Evolutionary conservation across 2,113 vertebrate species (phyloP).

Genomic region (Phalacrocorax carbo): DNA sequence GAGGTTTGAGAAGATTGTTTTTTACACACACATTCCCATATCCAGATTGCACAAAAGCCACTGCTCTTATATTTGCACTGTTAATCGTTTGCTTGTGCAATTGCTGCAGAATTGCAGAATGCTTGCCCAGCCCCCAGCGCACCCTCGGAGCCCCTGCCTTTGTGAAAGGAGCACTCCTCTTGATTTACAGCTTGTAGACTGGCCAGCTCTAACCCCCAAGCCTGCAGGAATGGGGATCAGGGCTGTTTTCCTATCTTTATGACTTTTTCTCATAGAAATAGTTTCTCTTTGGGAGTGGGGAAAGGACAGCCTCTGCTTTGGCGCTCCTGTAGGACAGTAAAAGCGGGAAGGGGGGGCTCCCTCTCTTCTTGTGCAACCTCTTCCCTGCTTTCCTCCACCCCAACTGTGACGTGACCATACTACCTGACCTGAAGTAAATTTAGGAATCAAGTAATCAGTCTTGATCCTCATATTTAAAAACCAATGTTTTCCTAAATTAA

Average conservation of each 20-base stretch:
- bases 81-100: neutral
- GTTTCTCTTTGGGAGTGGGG: neutral
- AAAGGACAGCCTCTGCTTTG: neutral
- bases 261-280: neutral
- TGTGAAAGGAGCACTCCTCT: neutral
- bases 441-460: neutral
- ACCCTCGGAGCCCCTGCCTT: fast-evolving
- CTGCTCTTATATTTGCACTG: neutral
- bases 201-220: neutral
- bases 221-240: neutral
- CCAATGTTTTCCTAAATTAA: neutral
- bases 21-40: neutral
- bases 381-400: neutral
- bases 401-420: neutral
- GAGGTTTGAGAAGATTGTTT: neutral
- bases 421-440: neutral
- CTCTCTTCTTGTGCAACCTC: neutral
- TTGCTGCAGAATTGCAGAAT: neutral
- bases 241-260: neutral
- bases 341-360: fast-evolving
- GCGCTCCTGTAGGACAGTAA: neutral
- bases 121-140: neutral
- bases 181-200: neutral
- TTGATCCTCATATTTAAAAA: neutral
- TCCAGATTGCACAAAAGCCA: neutral